These are phyloP conservation scores for Ptiloglossa arizonensis DNA, from an alignment of 1,140 invertebrate species.

Conservation along the genomic window DNA sequence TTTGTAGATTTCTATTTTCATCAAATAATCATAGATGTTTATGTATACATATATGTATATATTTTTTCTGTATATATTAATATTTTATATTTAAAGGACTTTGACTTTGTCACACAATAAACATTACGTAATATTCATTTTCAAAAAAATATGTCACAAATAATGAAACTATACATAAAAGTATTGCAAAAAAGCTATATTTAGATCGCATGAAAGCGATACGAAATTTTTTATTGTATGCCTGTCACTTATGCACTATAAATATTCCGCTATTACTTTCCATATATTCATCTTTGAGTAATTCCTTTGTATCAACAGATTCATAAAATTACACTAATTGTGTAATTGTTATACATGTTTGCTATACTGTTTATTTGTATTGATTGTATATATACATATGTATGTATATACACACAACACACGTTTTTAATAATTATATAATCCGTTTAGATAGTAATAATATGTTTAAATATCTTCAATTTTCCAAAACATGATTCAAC, in stretches of 20 bases:
- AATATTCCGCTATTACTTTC: slow-evolving; percentile 51
- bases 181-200: slow-evolving; percentile 55
- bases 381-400: not conserved
- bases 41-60: slow-evolving; percentile 56
- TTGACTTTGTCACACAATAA: slow-evolving; percentile 59
- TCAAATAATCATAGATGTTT: slow-evolving; percentile 22
- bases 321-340: slow-evolving; percentile 35
- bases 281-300: slow-evolving; percentile 43
- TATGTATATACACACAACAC: too few species aligned
- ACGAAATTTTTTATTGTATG: slow-evolving; percentile 46
- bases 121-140: slow-evolving; percentile 45
- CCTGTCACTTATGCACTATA: slow-evolving; percentile 49
- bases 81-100: slow-evolving; percentile 69
- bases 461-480: slow-evolving; percentile 27
- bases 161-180: slow-evolving; percentile 55
- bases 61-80: slow-evolving; percentile 69
- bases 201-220: slow-evolving; percentile 53
- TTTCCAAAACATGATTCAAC: slow-evolving; percentile 18
- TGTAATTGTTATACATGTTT: not conserved
- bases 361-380: not conserved
- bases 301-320: slow-evolving; percentile 30
- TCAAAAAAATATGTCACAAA: slow-evolving; percentile 48
- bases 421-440: slow-evolving; percentile 18
- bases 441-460: slow-evolving; percentile 14
- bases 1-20: slow-evolving; percentile 26